These are phyloP conservation scores for Cygnus buccinator DNA, from an alignment of 2,113 vertebrate genomes.

Conservation along the genomic window DNA sequence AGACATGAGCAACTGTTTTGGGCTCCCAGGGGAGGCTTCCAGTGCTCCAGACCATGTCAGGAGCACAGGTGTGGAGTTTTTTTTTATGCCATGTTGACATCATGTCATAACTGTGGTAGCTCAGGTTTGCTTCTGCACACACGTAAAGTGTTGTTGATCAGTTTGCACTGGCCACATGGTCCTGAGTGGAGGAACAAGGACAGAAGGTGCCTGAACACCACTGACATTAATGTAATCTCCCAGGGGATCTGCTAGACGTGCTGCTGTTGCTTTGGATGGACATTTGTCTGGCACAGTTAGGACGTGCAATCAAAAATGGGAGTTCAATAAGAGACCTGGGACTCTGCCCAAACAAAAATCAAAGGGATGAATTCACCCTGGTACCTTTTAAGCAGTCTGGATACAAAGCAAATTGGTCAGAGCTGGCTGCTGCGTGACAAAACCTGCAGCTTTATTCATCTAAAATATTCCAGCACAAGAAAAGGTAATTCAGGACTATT, in stretches of 20 bases:
- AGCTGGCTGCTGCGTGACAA: neutral
- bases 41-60: neutral
- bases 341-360: constrained; percentile 2
- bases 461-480: neutral
- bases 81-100: neutral
- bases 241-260: neutral
- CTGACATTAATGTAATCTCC: neutral
- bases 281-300: neutral
- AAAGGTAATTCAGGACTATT: neutral
- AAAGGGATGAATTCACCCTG: neutral
- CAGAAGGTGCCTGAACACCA: neutral
- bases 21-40: neutral
- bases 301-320: neutral
- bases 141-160: neutral
- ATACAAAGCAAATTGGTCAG: constrained; percentile 5
- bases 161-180: neutral
- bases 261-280: neutral
- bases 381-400: constrained; percentile 1
- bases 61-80: neutral
- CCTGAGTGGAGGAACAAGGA: neutral
- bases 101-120: neutral
- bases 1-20: neutral
- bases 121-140: neutral
- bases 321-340: neutral
- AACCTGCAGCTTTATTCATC: constrained; percentile 2